Base-by-base conservation (phyloP, 1,140 invertebrate species). In the Varroa destructor region DNA sequence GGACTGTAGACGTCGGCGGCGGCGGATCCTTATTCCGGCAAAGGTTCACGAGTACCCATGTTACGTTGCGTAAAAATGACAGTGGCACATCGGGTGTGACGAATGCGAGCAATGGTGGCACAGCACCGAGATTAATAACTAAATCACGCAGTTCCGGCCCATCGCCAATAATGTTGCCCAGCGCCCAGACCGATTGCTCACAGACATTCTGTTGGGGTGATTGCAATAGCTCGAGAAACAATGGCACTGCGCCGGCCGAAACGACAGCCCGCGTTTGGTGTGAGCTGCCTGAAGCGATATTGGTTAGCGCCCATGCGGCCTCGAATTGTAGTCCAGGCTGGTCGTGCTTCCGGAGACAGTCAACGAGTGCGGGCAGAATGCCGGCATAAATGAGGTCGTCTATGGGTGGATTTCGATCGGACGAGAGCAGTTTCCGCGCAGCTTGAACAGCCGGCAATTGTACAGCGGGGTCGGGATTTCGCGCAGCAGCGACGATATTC, bases 341-440 rank as follows among this genome's bases (percentile, higher is more conserved):
- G 75, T 93, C 88, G 76, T 89, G 85, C 76, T 87, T 83, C 75
- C 88, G 85, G 56, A 99, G 83, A 82, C 93, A 98, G 74, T 85
- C 83, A 55, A 98, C 93, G 75, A 99, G 84, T 77, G 93, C 87
- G 67, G 94, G 94, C 74, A 99, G 84, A 78, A 99, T 93, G 67
- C 91, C 91, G 80, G 89, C 89, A 42, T 86, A 81, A 75, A 99
- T 97, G 70, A 99, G 83, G 73, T 89, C 88, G 84, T 99, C 91
- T 77, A 99, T 99, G n/a, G 96, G 96, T 75, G 96, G 96, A 84
- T 97, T 98, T 75, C 91, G 87, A 81, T 99, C 94, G 56, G 91
- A 93, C 1, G 94, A 98, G 4, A 99, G 83, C 71, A 99, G 82
- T 82, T 97, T 98, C 73, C 96, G 83, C 70, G 89, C 90, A 51